Base-by-base conservation (phyloP, 2,888 invertebrate species). In the Drosophila nr. fundita region DNA sequence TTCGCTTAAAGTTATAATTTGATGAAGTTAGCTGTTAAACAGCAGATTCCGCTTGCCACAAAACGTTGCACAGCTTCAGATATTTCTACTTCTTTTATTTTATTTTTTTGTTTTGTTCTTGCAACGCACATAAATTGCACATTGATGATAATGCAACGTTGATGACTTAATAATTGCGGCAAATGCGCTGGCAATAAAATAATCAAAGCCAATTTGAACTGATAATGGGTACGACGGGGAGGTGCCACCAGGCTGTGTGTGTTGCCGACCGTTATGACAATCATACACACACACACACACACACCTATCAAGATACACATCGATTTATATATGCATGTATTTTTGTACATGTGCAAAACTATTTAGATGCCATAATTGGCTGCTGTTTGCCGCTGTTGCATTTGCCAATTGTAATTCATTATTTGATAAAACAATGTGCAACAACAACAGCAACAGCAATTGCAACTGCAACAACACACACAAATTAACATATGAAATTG, bases 81-180 rank as follows among this genome's bases (percentile, higher is more conserved):
- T 48, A 40, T 15, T 32, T 27, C n/a, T 32, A 21, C 13, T 52
- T 30, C 4, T 49, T 24, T 55, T 11, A 57, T 24, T 48, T 36
- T 54, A 27, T 38, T 63, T 60, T 68, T 79, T 67, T 24, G 50
- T 29, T 50, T 15, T 60, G n/a, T 32, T 52, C 55, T 32, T 34
- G 13, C n/a, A 7, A 24, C 18, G 45, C 29, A 30, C 71, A 87
- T 79, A 89, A 85, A 85, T 87, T 89, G 87, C 82, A 79, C 75
- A 79, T 90, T 84, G 78, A 90, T 87, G 91, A 89, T 80, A 83
- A 77, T 80, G 82, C 87, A 78, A 76, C 76, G 87, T 89, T 90
- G 89, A 90, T 90, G 87, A 90, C 87, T 87, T 82, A 91, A 90
- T 90, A 90, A 90, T 90, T 91, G 83, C 80, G 73, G 78, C 83